Evolutionary conservation across 1,140 invertebrate genomes (phyloP).

Genomic region (Dendroctonus valens): DNA sequence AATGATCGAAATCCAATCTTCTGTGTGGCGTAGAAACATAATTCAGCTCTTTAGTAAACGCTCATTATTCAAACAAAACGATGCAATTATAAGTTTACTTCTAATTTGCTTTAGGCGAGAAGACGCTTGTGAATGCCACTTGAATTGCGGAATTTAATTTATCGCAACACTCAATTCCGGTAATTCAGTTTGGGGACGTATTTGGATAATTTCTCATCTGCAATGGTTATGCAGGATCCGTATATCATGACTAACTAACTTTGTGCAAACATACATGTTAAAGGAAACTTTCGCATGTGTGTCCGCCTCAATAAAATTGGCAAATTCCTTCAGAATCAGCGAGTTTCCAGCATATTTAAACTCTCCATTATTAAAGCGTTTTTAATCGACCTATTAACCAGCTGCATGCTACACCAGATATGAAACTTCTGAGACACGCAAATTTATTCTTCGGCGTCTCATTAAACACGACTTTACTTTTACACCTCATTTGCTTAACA

Average conservation of each 20-base stretch:
- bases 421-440: no score
- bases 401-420: no score
- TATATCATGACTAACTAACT: no score
- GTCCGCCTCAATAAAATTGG: no score
- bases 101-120: slow-evolving; percentile 8
- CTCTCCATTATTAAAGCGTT: no score
- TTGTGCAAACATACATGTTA: no score
- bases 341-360: no score
- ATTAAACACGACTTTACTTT: not conserved
- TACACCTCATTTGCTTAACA: not conserved
- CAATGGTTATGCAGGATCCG: slow-evolving; percentile 16
- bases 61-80: slow-evolving; percentile 7
- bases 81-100: slow-evolving; percentile 17
- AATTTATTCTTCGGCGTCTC: not conserved
- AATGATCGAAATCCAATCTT: no score
- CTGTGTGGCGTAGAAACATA: not conserved
- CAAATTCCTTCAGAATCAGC: no score
- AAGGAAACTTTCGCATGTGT: no score
- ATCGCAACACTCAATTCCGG: slow-evolving; percentile 39
- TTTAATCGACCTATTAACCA: no score
- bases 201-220: slow-evolving; percentile 32
- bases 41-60: not conserved
- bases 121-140: slow-evolving; percentile 11
- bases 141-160: slow-evolving; percentile 32
- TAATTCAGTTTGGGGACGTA: slow-evolving; percentile 37